phyloP scores from a whole-genome alignment of 92 coral and sea anemone species.

The Porites cylindrica region DNA sequence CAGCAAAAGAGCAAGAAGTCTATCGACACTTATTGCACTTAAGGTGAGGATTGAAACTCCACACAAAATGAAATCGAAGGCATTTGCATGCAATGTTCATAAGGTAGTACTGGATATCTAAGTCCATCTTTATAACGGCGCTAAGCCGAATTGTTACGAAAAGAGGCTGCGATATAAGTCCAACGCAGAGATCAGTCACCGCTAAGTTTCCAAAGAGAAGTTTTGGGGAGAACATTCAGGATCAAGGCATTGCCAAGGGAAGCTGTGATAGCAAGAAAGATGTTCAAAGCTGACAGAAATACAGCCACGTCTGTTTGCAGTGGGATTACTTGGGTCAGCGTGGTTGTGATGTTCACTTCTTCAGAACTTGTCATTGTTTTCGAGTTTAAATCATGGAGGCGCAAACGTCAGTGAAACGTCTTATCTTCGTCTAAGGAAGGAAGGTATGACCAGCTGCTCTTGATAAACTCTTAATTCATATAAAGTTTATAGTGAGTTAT shows the following conservation, averaged over 20 bases:
- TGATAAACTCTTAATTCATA: too few relatives aligned
- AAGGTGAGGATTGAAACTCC: too few relatives aligned
- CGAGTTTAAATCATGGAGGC: too few relatives aligned
- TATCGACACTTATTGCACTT: too few relatives aligned
- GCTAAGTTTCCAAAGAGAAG: constrained; percentile 24
- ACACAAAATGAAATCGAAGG: too few relatives aligned
- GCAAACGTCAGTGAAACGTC: too few relatives aligned
- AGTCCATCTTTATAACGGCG: neutral
- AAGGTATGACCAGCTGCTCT: too few relatives aligned
- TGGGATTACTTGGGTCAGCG: neutral
- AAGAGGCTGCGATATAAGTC: neutral
- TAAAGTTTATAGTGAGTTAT: too few relatives aligned
- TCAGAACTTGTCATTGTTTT: too few relatives aligned
- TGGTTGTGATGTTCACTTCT: too few relatives aligned
- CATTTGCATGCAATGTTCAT: too few relatives aligned
- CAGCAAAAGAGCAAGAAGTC: constrained; percentile 10
- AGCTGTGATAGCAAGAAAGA: neutral
- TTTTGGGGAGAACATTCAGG: constrained; percentile 8
- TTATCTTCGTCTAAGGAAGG: too few relatives aligned
- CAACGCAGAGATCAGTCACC: constrained; percentile 25
- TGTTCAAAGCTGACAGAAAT: neutral
- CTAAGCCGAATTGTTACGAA: neutral
- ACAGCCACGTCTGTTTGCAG: neutral
- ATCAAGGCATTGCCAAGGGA: constrained; percentile 24
- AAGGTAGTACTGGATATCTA: neutral